Conservation (phyloP, 2,797 vertebrate species). For the Notolabrus celidotus region DNA sequence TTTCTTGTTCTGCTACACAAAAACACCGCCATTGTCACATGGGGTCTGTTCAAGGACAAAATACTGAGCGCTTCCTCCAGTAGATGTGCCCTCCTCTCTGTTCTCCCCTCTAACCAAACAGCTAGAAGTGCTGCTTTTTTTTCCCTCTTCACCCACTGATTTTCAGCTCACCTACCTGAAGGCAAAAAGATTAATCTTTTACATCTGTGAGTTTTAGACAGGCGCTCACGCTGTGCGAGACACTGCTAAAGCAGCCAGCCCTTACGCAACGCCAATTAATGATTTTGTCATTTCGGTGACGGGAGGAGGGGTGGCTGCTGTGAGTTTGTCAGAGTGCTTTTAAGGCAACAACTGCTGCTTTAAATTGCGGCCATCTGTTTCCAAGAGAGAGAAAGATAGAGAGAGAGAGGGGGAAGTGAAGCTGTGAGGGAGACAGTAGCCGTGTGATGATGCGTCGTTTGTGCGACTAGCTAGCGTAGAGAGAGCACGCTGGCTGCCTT, state of each 20-base stretch:
- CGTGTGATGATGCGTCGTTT: conserved; percentile 73
- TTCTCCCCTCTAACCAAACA: conserved; percentile 83
- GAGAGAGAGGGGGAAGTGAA: conserved; percentile 55
- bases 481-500: conserved; percentile 87
- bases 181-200: conserved; percentile 90
- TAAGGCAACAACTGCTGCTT: conserved; percentile 86
- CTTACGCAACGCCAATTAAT: conserved; percentile 93
- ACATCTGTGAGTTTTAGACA: conserved; percentile 90
- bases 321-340: conserved; percentile 88
- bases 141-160: conserved; percentile 75
- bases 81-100: conserved; percentile 72
- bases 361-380: conserved; percentile 96
- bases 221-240: conserved; percentile 89
- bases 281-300: conserved; percentile 92
- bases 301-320: conserved; percentile 74
- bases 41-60: conserved; percentile 83
- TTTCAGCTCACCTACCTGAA: conserved; percentile 89
- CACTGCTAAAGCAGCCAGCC: conserved; percentile 85
- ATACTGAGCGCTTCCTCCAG: conserved; percentile 62
- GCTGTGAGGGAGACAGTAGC: conserved; percentile 76
- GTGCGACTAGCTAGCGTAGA: conserved; percentile 81
- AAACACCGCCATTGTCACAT: conserved; percentile 62
- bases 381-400: conserved; percentile 65
- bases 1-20: conserved; percentile 62
- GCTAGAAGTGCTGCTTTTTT: conserved; percentile 68